These are phyloP conservation scores for Stegodyphus dumicola DNA, from an alignment of 1,140 invertebrate species.

Conservation along the genomic window DNA sequence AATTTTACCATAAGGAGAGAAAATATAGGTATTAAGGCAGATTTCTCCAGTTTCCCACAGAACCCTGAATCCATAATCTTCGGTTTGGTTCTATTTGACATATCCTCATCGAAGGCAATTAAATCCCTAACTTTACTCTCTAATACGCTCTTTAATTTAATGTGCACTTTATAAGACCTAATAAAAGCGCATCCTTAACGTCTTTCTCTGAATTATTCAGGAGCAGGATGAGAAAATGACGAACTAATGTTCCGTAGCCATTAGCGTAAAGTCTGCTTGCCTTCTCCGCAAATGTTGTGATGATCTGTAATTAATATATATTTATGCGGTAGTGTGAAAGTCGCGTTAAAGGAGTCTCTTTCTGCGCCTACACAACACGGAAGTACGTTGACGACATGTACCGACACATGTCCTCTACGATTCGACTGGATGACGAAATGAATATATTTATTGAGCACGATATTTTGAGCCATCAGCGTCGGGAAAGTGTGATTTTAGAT, in stretches of 20 bases:
- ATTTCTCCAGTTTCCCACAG: too few relatives aligned
- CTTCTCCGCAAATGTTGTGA: background rate
- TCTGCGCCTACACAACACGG: too few relatives aligned
- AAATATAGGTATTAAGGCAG: too few relatives aligned
- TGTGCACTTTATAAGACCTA: conserved; percentile 49
- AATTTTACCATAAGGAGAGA: too few relatives aligned
- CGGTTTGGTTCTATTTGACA: too few relatives aligned
- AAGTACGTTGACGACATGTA: too few relatives aligned
- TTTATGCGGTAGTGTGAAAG: conserved; percentile 4
- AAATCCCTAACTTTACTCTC: conserved; percentile 7
- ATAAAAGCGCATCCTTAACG: conserved; percentile 41
- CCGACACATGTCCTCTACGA: too few relatives aligned
- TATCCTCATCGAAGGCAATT: background rate
- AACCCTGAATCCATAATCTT: too few relatives aligned
- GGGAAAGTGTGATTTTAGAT: too few relatives aligned
- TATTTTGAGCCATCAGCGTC: too few relatives aligned
- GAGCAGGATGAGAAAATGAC: background rate
- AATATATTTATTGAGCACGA: too few relatives aligned
- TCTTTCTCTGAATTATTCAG: conserved; percentile 45
- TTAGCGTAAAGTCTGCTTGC: conserved; percentile 19
- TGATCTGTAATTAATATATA: conserved; percentile 56
- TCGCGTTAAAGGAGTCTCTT: background rate
- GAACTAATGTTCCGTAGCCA: conserved; percentile 42
- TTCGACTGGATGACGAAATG: too few relatives aligned
- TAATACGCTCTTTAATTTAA: conserved; percentile 59